Percentiles rank a stretch among this genome's conserved stretches.
These are phyloP conservation scores for Ichneumon xanthorius DNA, from an alignment of 2,888 invertebrate genomes.

Conservation along the genomic window DNA sequence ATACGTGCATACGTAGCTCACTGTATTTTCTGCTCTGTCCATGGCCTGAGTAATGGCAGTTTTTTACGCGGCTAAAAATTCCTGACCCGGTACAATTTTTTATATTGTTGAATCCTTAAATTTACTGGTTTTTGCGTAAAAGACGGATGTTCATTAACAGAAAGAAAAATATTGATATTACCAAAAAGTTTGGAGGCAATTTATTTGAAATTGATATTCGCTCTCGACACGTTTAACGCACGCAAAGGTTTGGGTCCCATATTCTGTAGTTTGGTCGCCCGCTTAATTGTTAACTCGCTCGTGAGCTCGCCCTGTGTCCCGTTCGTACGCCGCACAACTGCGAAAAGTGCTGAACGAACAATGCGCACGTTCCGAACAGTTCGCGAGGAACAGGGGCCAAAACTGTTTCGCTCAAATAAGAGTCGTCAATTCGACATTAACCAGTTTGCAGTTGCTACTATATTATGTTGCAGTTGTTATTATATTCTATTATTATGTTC, in stretches of 20 bases:
- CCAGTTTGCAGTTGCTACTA: not conserved
- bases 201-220: not conserved
- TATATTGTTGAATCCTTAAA: not conserved
- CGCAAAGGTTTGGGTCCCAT: not conserved
- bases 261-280: not conserved
- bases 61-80: not conserved
- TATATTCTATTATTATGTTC: too few species aligned
- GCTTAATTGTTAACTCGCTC: not conserved
- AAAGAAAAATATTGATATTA: not conserved
- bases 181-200: not conserved
- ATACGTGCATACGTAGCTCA: not conserved
- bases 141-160: not conserved
- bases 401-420: slow-evolving; percentile 17
- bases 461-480: too few species aligned
- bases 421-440: slow-evolving; percentile 29
- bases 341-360: not conserved
- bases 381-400: not conserved
- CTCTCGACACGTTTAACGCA: not conserved
- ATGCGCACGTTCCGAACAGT: not conserved
- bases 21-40: not conserved
- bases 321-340: not conserved
- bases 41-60: not conserved
- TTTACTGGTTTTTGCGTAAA: not conserved
- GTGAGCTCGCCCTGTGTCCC: not conserved
- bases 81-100: not conserved